Conservation (phyloP, 1,140 invertebrate species). For the Drosophila takahashii region DNA sequence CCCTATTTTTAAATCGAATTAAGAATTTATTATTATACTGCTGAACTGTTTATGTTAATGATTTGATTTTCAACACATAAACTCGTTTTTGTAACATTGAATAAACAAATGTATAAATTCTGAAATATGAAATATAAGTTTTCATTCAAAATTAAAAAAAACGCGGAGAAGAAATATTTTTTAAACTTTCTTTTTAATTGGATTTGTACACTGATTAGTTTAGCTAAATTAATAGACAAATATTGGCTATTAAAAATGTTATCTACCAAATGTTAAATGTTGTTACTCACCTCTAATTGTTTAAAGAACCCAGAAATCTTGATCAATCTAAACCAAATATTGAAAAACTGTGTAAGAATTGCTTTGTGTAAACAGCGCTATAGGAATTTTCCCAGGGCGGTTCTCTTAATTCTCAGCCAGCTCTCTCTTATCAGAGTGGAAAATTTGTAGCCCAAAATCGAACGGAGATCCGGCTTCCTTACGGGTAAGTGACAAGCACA, state of each 20-base stretch:
- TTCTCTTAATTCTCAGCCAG: slow-evolving; percentile 24
- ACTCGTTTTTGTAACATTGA: background rate
- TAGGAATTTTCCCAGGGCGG: slow-evolving; percentile 15
- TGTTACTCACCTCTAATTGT: background rate
- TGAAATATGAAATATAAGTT: background rate
- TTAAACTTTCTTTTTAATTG: background rate
- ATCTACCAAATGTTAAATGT: background rate
- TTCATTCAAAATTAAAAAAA: too few species aligned
- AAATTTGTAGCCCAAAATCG: slow-evolving; percentile 54
- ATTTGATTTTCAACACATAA: background rate
- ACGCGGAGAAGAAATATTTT: too few species aligned
- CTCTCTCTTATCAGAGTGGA: slow-evolving; percentile 60
- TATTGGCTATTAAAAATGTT: background rate
- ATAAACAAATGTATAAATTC: background rate
- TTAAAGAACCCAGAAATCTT: background rate
- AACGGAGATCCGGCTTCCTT: slow-evolving; percentile 32
- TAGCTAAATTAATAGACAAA: background rate
- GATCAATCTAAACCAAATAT: background rate
- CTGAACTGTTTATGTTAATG: background rate
- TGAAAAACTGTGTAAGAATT: background rate
- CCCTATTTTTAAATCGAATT: too few species aligned
- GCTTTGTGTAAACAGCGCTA: slow-evolving; percentile 12
- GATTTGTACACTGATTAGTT: background rate
- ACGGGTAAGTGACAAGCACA: slow-evolving; percentile 27
- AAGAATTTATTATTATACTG: too few species aligned